Base-by-base conservation (phyloP, 2,797 vertebrate genomes). In the Danio jaintianensis region DNA sequence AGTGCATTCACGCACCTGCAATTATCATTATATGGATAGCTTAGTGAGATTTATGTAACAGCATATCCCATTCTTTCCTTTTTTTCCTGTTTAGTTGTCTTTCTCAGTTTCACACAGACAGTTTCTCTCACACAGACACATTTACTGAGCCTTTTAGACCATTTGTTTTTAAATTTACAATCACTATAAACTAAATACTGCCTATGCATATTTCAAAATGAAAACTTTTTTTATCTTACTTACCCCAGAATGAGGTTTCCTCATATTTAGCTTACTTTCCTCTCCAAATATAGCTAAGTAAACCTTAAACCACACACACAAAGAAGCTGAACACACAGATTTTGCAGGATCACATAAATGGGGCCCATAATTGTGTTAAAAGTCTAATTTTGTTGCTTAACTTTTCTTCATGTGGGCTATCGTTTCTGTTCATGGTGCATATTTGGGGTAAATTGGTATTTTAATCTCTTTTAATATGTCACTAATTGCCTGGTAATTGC, bases 1-100 rank as follows among this genome's bases (percentile, higher is more conserved):
- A 63, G 22, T 64, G 59, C 45, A 18, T 68, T 77, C 59, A 56
- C 59, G 16, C 59, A 47, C 12, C 16, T 58, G 52, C 59, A 45
- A 78, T 78, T 64, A 78, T 64, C 48, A 77, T 63, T 15, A 68
- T 52, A 55, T n/a, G 69, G 55, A 58, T 16, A 56, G 67, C 69
- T 61, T 18, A 43, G 53, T 15, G 18, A 61, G 53, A 72, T 73
- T 80, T 73, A 64, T 73, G 61, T 64, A 22, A 16, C 36, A 45
- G 53, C 36, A 47, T 55, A 15, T 6, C 29, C 53, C 22, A 29
- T 59, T n/a, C 6, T 36, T 18, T 18, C 62, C 15, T 15, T 38
- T 50, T 4, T 16, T n/a, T n/a, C n/a, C 15, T 53, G 43, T 7
- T 7, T 38, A 47, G 22, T 40, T 9, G 29, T 50, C 6, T 61